phyloP scores from a whole-genome alignment of 2,888 invertebrate species.

The Saturnia japonica region DNA sequence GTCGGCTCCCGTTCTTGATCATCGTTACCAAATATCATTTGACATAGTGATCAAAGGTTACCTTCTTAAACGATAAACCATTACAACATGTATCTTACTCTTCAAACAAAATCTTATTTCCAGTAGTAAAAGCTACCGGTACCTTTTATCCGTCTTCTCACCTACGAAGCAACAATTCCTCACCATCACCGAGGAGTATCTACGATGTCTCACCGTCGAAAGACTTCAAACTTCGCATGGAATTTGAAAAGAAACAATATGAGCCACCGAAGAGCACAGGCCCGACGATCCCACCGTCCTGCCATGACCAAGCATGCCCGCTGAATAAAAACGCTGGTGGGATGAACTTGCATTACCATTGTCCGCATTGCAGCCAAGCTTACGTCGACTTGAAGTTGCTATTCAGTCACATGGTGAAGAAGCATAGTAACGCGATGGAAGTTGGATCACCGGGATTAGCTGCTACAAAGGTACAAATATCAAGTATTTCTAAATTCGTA shows the following conservation, averaged over 20 bases:
- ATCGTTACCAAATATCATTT: no score
- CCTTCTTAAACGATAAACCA: no score
- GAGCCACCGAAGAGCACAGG: conserved; percentile 64
- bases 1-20: background rate
- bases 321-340: conserved; percentile 73
- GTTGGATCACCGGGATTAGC: conserved; percentile 69
- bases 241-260: conserved; percentile 66
- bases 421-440: conserved; percentile 71
- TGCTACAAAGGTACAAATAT: conserved; percentile 70
- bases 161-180: conserved; percentile 79
- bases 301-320: conserved; percentile 80
- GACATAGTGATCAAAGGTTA: no score
- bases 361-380: conserved; percentile 74
- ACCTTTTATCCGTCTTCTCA: conserved; percentile 93
- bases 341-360: conserved; percentile 76
- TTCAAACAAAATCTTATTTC: conserved; percentile 65
- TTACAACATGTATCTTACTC: conserved; percentile 13
- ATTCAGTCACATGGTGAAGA: conserved; percentile 78
- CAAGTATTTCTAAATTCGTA: background rate
- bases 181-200: conserved; percentile 78
- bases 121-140: conserved; percentile 96
- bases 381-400: conserved; percentile 73
- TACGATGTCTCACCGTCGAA: conserved; percentile 81
- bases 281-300: conserved; percentile 81
- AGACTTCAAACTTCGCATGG: conserved; percentile 68